Evolutionary conservation across 2,888 invertebrate genomes (phyloP).

Genomic region (Andrena fulva): DNA sequence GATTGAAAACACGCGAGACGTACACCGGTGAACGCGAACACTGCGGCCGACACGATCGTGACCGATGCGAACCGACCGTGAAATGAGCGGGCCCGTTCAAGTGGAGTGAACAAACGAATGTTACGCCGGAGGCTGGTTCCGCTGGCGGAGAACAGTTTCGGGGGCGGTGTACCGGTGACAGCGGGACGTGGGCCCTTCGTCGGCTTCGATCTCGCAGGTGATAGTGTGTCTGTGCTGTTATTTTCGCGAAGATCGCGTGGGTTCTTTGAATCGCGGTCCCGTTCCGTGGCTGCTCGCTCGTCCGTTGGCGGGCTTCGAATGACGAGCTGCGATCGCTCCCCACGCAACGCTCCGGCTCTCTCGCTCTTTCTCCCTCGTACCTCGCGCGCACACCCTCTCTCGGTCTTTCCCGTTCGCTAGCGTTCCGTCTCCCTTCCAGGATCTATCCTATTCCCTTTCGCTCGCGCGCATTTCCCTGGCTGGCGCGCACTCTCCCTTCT

Average conservation of each 20-base stretch:
- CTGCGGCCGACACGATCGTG: slow-evolving; percentile 64
- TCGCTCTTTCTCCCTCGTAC: slow-evolving; percentile 63
- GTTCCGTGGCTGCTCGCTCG: slow-evolving; percentile 83
- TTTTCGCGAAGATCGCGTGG: slow-evolving; percentile 69
- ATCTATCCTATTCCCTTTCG: slow-evolving; percentile 29
- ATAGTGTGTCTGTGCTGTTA: slow-evolving; percentile 44
- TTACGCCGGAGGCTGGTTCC: slow-evolving; percentile 29
- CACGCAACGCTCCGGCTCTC: slow-evolving; percentile 72
- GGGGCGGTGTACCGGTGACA: slow-evolving; percentile 1
- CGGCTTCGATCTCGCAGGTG: background rate
- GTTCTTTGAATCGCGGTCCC: slow-evolving; percentile 76
- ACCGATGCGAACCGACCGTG: slow-evolving; percentile 61
- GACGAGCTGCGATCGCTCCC: slow-evolving; percentile 80
- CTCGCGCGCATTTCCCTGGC: slow-evolving; percentile 40
- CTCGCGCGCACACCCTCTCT: slow-evolving; percentile 57
- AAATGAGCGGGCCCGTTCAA: slow-evolving; percentile 60
- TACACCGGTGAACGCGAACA: slow-evolving; percentile 42
- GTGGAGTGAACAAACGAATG: slow-evolving; percentile 39
- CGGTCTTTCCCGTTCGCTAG: slow-evolving; percentile 39
- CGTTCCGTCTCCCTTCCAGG: slow-evolving; percentile 27
- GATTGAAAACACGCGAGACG: slow-evolving; percentile 57
- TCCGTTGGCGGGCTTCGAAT: slow-evolving; percentile 85
- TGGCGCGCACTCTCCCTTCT: slow-evolving; percentile 50
- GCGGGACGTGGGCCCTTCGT: slow-evolving; percentile 9
- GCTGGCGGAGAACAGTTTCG: slow-evolving; percentile 10